A percentile compares a stretch with the other conserved stretches of the same genome.
These are phyloP conservation scores for Athrips mouffetella DNA, from an alignment of 2,888 invertebrate species.

Conservation along the genomic window DNA sequence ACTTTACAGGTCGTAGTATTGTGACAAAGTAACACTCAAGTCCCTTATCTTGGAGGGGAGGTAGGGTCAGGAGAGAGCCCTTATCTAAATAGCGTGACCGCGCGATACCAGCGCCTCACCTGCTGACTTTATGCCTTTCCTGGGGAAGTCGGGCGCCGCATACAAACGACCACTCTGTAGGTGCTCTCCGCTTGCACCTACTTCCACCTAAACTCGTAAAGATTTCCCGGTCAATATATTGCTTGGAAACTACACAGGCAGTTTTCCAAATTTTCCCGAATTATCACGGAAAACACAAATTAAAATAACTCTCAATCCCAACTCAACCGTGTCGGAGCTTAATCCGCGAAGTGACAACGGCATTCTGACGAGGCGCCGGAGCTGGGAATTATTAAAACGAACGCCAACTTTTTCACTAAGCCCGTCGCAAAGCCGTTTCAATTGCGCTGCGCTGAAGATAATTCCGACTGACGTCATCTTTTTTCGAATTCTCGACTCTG, in stretches of 20 bases:
- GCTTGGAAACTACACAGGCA: slow-evolving; percentile 38
- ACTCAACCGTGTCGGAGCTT: slow-evolving; percentile 77
- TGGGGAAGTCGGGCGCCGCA: slow-evolving; percentile 58
- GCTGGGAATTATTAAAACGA: slow-evolving; percentile 79
- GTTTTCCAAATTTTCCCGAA: slow-evolving; percentile 54
- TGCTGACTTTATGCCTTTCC: slow-evolving; percentile 70
- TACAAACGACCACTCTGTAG: slow-evolving; percentile 66
- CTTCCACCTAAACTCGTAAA: slow-evolving; percentile 52
- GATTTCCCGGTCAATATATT: slow-evolving; percentile 38
- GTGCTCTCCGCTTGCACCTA: slow-evolving; percentile 48
- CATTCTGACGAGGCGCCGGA: slow-evolving; percentile 79
- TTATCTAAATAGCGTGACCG: slow-evolving; percentile 76
- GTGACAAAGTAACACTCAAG: slow-evolving; percentile 41
- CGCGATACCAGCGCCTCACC: slow-evolving; percentile 66
- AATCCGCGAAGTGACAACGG: slow-evolving; percentile 79
- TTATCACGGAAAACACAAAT: slow-evolving; percentile 71
- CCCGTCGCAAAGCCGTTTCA: slow-evolving; percentile 78
- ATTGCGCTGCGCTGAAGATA: slow-evolving; percentile 79
- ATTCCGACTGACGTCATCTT: slow-evolving; percentile 78
- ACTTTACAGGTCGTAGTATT: slow-evolving; percentile 24
- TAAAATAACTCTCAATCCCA: slow-evolving; percentile 76
- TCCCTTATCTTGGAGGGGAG: slow-evolving; percentile 49
- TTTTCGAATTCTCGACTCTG: slow-evolving; percentile 75
- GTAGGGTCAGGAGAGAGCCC: slow-evolving; percentile 60
- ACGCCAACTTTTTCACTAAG: slow-evolving; percentile 79